Conservation (phyloP, 2,888 invertebrate species). For the Idaea straminata region DNA sequence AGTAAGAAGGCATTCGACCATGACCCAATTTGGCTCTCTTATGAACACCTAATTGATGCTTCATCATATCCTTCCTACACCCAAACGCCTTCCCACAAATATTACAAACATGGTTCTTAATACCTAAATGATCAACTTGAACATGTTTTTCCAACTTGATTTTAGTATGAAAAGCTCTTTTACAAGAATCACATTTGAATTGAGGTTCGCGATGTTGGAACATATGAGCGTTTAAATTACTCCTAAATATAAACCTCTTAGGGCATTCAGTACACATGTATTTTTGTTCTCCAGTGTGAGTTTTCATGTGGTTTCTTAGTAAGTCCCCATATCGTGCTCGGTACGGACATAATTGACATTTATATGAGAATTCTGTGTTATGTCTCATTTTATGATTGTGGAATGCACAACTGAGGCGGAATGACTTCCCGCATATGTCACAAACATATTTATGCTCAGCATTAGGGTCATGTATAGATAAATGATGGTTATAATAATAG, state of each 20-base stretch:
- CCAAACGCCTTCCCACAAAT: conserved; percentile 62
- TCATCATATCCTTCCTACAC: conserved; percentile 61
- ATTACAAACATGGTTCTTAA: conserved; percentile 57
- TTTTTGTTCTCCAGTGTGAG: conserved; percentile 52
- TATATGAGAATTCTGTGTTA: conserved; percentile 53
- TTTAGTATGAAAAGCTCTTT: conserved; percentile 52
- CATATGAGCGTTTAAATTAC: conserved; percentile 58
- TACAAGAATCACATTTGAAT: conserved; percentile 53
- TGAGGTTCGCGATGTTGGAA: conserved; percentile 53
- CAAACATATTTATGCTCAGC: conserved; percentile 56
- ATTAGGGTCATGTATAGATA: conserved; percentile 57
- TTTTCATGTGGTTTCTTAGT: conserved; percentile 52
- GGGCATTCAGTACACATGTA: conserved; percentile 63
- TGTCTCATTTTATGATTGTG: conserved; percentile 53
- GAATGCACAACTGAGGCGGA: conserved; percentile 51
- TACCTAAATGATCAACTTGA: conserved; percentile 57
- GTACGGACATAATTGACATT: conserved; percentile 56
- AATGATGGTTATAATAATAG: conserved; percentile 52
- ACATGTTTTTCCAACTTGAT: conserved; percentile 47
- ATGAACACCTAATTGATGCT: conserved; percentile 57
- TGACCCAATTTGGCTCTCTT: conserved; percentile 49
- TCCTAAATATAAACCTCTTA: conserved; percentile 53
- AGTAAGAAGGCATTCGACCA: conserved; percentile 49
- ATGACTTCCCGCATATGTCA: conserved; percentile 59
- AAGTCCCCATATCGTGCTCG: conserved; percentile 47